Evolutionary conservation across 2,888 invertebrate species (phyloP), one percentile per base, ranked within the genome.

Genomic region (Cryptophagus acutangulus): DNA sequence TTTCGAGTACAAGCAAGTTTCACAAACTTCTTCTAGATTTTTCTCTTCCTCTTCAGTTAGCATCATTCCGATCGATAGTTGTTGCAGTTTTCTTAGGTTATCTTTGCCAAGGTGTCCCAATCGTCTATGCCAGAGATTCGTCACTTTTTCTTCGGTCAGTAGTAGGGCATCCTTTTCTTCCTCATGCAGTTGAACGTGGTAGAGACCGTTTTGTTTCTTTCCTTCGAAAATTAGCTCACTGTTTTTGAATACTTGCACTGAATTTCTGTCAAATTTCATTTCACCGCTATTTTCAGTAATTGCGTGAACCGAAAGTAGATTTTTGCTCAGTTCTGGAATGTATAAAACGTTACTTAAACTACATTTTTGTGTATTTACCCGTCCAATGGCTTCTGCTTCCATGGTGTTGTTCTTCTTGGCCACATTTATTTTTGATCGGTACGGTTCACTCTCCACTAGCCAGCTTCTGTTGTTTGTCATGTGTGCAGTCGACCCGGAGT

Each of bases 291-390:
- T 52, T 18, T 57, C 45, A n/a, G 58, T 57, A 36, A 59, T 52
- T n/a, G 40, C 41, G 24, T 52, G 52, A 10, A 60, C 57, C 2
- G 60, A 62, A 8, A 61, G 24, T 10, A 60, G 30, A 39, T 55
- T 60, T 35, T 50, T 60, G 13, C 51, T 46, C 13, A 63, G 41
- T 3, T 52, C 47, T 10, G 58, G 58, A 1, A 58, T 52, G 33
- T 45, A 49, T 20, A 57, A 33, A 1, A 52, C 50, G 17, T 59
- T 34, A 37, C 41, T 46, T 13, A 61, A 36, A 26, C 33, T 42
- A 17, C 45, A 47, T 17, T 24, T 33, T 9, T 35, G 31, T 15
- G 16, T 28, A 38, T 41, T 39, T 3, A 46, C 41, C 14, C 4
- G 39, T 15, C 40, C 46, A 24, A 17, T 31, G 33, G 33, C 45